These are phyloP conservation scores for Mechanitis mazaeus DNA, from an alignment of 2,888 invertebrate species.

Conservation along the genomic window DNA sequence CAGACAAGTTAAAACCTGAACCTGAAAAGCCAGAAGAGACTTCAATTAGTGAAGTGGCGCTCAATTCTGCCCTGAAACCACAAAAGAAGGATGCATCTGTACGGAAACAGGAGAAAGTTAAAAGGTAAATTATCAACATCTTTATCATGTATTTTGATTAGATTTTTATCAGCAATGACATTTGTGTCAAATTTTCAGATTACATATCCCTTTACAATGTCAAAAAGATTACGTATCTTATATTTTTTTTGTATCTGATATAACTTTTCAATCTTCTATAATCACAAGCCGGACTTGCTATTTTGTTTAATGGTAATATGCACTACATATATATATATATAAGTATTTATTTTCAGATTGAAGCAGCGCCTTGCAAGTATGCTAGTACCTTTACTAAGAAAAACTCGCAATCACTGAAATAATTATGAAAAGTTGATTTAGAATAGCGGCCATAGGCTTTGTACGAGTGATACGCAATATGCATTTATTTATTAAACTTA, in stretches of 20 bases:
- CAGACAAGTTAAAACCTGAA: slow-evolving; percentile 31
- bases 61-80: slow-evolving; percentile 43
- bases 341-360: slow-evolving; percentile 56
- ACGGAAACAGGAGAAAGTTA: slow-evolving; percentile 59
- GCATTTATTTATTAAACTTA: slow-evolving; percentile 60
- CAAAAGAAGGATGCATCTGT: slow-evolving; percentile 53
- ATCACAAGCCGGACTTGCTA: too few species aligned
- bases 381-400: slow-evolving; percentile 70
- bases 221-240: too few species aligned
- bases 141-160: too few species aligned
- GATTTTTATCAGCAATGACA: too few species aligned
- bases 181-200: too few species aligned
- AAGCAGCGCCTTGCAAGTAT: slow-evolving; percentile 71
- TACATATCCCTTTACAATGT: too few species aligned
- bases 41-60: slow-evolving; percentile 48
- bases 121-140: slow-evolving; percentile 45
- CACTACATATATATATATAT: not conserved
- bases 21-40: slow-evolving; percentile 34
- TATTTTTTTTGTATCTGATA: too few species aligned
- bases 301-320: too few species aligned
- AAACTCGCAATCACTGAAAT: slow-evolving; percentile 46
- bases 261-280: too few species aligned
- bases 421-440: slow-evolving; percentile 4
- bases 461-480: slow-evolving; percentile 44
- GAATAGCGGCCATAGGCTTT: slow-evolving; percentile 17